Base-by-base conservation (phyloP, 2,888 invertebrate genomes). In the Augochlorella aurata region DNA sequence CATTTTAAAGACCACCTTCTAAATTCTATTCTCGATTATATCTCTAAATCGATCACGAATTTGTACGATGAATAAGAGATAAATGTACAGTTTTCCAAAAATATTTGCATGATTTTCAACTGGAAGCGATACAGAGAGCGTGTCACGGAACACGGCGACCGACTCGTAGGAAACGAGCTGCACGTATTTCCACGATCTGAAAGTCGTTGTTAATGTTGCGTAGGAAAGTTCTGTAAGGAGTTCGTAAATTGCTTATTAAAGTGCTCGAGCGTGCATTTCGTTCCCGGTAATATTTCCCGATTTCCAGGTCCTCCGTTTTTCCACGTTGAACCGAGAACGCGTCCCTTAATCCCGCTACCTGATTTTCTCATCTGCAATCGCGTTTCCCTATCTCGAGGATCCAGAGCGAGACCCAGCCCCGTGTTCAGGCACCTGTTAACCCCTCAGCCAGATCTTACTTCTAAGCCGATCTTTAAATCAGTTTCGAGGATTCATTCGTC, bases 391-490 rank as follows among this genome's bases (percentile, higher is more conserved):
- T 68, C 52, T 61, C 47, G 8, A 47, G 29, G 47, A 47, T 38
- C 58, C 61, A 38, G 49, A 49, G n/a, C 45, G 58, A 14, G 45
- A 18, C 18, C n/a, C 24, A 24, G 24, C 14, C 7, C 47, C 61
- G 47, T 49, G 63, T 65, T 38, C 24, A 44, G 47, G 68, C 47
- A 68, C 47, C 61, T 50, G 61, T 49, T 70, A 70, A 70, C 61
- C 44, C 47, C 38, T 69, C 52, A 29, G 45, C 12, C 29, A 5
- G 50, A 54, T 38, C 49, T 74, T 67, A 44, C 47, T 68, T 74
- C 44, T 77, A 77, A 77, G 58, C 67, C n/a, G 44, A 18, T 12
- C 74, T 47, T 21, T 24, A 68, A 75, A 38, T 73, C 73, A 47
- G 38, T 44, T 14, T 3, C 45, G 38, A 24, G 24, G 52, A 63